These are phyloP conservation scores for Antechinus stuartii DNA, from an alignment of 2,113 vertebrate genomes.

Conservation along the genomic window DNA sequence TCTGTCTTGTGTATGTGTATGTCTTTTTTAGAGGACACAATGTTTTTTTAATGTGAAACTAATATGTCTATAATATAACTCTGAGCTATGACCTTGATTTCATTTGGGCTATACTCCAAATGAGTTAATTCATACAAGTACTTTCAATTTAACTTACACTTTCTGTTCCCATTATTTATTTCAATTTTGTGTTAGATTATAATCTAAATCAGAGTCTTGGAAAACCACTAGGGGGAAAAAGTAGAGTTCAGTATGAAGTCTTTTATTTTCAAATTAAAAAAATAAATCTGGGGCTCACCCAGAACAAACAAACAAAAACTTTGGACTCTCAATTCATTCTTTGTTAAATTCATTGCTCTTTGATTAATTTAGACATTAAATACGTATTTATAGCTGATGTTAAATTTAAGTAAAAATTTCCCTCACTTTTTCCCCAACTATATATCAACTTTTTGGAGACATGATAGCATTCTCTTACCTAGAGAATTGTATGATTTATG, in stretches of 20 bases:
- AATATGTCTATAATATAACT: not conserved
- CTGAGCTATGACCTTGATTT: not conserved
- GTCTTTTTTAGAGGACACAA: not conserved
- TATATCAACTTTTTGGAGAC: not conserved
- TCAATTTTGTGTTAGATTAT: not conserved
- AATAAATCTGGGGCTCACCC: not conserved
- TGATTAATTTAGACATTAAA: not conserved
- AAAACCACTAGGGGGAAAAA: not conserved
- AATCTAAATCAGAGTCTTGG: not conserved
- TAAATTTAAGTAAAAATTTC: not conserved
- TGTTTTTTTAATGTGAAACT: not conserved
- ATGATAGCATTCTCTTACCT: not conserved
- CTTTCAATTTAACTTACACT: not conserved
- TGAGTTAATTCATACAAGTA: fast-evolving
- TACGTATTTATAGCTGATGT: not conserved
- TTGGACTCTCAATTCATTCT: not conserved
- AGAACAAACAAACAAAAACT: constrained; percentile 27
- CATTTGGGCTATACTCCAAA: not conserved
- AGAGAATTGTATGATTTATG: not conserved
- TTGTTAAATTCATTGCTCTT: not conserved
- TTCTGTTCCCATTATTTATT: not conserved
- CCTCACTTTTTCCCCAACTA: not conserved
- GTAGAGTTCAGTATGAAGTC: not conserved
- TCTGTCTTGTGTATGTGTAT: not conserved
- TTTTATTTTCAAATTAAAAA: not conserved